Evolutionary conservation across 2,113 vertebrate species (phyloP).

Genomic region (Heterotis niloticus): DNA sequence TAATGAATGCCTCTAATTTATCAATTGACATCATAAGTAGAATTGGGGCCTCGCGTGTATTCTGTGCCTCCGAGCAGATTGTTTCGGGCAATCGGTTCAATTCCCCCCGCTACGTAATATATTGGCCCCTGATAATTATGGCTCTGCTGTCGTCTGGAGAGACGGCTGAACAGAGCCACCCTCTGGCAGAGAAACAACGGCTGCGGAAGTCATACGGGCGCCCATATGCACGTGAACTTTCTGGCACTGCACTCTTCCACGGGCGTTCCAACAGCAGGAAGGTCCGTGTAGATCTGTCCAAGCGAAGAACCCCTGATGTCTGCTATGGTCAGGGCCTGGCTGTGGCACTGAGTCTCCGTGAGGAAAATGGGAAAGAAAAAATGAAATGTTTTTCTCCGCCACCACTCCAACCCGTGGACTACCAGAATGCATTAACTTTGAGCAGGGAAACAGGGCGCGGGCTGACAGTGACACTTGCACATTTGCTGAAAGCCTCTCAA

Average conservation of each 20-base stretch:
- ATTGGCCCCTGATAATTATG: constrained; percentile 5
- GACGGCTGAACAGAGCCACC: background rate
- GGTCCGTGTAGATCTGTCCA: too few species aligned
- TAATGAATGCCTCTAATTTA: constrained; percentile 1
- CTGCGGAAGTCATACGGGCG: too few species aligned
- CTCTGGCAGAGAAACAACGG: background rate
- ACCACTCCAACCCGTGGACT: too few species aligned
- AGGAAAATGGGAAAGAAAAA: too few species aligned
- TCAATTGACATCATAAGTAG: background rate
- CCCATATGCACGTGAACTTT: too few species aligned
- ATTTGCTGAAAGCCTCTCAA: background rate
- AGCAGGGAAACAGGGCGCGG: background rate
- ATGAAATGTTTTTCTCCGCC: too few species aligned
- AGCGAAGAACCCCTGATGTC: too few species aligned
- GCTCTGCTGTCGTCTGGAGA: background rate
- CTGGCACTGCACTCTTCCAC: too few species aligned
- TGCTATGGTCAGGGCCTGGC: background rate
- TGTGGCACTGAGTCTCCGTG: too few species aligned
- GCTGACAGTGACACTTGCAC: background rate
- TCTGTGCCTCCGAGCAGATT: background rate
- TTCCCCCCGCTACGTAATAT: background rate
- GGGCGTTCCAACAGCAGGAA: too few species aligned
- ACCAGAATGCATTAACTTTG: background rate
- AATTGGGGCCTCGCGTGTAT: background rate
- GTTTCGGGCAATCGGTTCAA: background rate